Evolutionary conservation across 2,888 invertebrate genomes (phyloP).

Genomic region (Pachliopta kotzebuea): DNA sequence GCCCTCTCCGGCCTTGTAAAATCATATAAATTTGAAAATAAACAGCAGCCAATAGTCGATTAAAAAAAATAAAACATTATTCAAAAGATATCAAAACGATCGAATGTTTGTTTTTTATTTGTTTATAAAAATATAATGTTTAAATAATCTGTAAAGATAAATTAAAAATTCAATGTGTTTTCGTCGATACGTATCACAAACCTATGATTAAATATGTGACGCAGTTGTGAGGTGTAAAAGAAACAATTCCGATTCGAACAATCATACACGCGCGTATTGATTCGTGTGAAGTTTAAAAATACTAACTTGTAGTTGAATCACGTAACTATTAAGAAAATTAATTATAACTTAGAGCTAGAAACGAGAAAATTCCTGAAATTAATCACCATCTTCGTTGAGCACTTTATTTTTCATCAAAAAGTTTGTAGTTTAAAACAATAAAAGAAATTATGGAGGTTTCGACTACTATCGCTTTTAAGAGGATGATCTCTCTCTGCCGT

Average conservation of each 20-base stretch:
- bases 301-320: constrained; percentile 16
- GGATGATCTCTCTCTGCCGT: no score
- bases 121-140: neutral
- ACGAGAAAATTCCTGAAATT: neutral
- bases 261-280: constrained; percentile 6
- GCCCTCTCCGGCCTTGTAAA: no score
- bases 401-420: no score
- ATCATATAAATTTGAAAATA: no score
- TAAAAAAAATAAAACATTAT: no score
- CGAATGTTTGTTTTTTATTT: neutral
- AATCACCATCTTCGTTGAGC: no score
- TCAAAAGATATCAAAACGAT: neutral
- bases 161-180: neutral
- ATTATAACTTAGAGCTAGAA: constrained; percentile 3
- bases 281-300: constrained; percentile 7
- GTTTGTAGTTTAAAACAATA: no score
- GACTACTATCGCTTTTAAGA: neutral
- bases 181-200: neutral
- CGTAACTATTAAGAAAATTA: neutral
- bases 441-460: no score
- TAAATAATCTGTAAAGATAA: neutral
- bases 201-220: neutral
- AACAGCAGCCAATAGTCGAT: no score
- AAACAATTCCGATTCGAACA: constrained; percentile 10
- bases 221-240: constrained; percentile 6